Evolutionary conservation across 2,888 invertebrate genomes (phyloP).

Genomic region (Apantesis nais): DNA sequence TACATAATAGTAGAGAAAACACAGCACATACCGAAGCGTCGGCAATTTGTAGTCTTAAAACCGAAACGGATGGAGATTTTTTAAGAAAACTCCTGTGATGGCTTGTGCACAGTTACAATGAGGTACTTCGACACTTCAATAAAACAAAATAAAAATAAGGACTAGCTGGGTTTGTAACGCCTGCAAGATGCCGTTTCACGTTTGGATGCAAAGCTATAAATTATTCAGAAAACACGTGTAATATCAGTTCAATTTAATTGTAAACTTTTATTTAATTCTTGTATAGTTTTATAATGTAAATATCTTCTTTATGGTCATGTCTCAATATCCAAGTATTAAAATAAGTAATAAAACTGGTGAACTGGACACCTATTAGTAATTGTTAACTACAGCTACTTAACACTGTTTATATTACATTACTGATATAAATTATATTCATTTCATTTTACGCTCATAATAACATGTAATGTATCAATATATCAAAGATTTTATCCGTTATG

Average conservation of each 20-base stretch:
- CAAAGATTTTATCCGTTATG: constrained; percentile 5
- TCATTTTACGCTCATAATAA: constrained; percentile 2
- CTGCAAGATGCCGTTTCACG: neutral
- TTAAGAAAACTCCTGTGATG: neutral
- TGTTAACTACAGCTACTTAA: constrained; percentile 11
- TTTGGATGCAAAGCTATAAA: neutral
- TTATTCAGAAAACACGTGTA: neutral
- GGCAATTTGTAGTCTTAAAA: neutral
- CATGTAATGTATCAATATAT: neutral
- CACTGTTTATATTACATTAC: neutral
- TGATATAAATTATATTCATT: constrained; percentile 7
- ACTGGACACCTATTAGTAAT: constrained; percentile 1
- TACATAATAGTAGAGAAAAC: neutral
- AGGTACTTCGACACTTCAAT: neutral
- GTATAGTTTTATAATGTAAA: neutral
- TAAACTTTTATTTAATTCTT: neutral
- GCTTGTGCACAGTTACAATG: too few relatives aligned
- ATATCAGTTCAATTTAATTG: neutral
- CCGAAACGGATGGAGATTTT: neutral
- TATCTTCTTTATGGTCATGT: neutral
- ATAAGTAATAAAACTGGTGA: neutral
- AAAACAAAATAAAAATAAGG: neutral
- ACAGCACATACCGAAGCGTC: too few relatives aligned
- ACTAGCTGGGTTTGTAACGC: neutral
- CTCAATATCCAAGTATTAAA: neutral